Evolutionary conservation across 2,113 vertebrate genomes (phyloP), one percentile per base, ranked within the genome.

Genomic region (Epinephelus moara): DNA sequence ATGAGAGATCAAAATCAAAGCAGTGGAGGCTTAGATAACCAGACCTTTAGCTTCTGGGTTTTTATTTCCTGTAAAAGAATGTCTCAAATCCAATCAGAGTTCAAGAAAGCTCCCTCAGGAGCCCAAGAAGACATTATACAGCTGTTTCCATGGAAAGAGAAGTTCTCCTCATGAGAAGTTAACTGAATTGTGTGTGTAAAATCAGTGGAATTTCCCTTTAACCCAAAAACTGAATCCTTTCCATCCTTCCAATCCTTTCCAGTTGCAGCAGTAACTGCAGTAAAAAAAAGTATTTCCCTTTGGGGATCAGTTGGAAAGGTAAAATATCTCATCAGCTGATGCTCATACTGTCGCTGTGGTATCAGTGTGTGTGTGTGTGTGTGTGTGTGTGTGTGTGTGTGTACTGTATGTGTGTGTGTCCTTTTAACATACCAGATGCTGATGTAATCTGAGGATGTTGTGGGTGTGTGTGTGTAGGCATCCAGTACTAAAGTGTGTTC

Each of bases 371-470:
- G 59, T 33, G 18, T 42, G 27, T 63, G 59, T 33, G 18, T 69
- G 74, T 60, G 59, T 33, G 59, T 33, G 18, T 42, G 27, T 63
- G 27, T 27, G 27, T 27, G 19, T 69, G 74, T 60, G 59, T 33
- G n/a, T n/a, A n/a, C n/a, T 45, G 11, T 45, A 11, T 59, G 4
- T 72, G 70, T 75, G 66, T 78, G 55, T 62, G 62, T 81, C 27
- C 49, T 74, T 70, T 64, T 18, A 27, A 50, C n/a, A 19, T 78
- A 74, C 40, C 63, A 59, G 21, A 75, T 56, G 68, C 49, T 91
- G 81, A 87, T 80, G 80, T 85, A 90, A 85, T 87, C 37, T 57
- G 78, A 87, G 86, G 88, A 85, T 82, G 85, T 37, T 71, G 90
- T 91, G 84, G 67, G 85, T 85, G 83, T 70, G 49, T 67, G 90